phyloP scores from a whole-genome alignment of 2,113 vertebrate genomes.

The Barnardius zonarius region DNA sequence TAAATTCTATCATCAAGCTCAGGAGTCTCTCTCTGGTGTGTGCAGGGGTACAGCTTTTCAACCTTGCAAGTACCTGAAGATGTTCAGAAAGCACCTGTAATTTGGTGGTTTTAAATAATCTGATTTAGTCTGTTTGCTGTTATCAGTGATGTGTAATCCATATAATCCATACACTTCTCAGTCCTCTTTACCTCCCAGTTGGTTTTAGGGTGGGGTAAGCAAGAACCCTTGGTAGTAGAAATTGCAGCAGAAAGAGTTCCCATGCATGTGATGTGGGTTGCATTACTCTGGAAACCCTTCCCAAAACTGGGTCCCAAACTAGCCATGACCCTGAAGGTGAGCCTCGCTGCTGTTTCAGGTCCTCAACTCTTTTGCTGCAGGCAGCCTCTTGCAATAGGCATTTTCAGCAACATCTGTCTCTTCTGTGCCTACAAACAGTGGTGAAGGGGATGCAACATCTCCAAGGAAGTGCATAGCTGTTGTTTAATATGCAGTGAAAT shows the following conservation, averaged over 20 bases:
- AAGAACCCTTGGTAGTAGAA: neutral
- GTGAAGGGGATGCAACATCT: too few relatives aligned
- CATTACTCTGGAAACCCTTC: neutral
- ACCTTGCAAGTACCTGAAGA: neutral
- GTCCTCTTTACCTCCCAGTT: neutral
- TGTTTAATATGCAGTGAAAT: neutral
- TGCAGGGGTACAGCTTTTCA: neutral
- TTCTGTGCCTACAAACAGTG: neutral
- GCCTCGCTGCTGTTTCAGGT: neutral
- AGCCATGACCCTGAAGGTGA: neutral
- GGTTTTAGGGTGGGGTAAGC: neutral
- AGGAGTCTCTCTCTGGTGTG: neutral
- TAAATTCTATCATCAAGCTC: neutral
- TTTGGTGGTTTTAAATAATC: neutral
- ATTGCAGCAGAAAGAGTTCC: neutral
- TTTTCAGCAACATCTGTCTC: neutral
- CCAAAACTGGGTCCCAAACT: neutral
- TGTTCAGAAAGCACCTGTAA: neutral
- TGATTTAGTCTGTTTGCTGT: neutral
- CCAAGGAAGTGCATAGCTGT: neutral
- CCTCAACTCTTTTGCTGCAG: accelerated
- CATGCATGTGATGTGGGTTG: accelerated
- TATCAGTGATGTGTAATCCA: neutral
- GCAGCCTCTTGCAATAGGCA: neutral
- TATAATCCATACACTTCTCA: too few relatives aligned